These are phyloP conservation scores for Bovichtus variegatus DNA, from an alignment of 2,797 vertebrate species.

Conservation along the genomic window DNA sequence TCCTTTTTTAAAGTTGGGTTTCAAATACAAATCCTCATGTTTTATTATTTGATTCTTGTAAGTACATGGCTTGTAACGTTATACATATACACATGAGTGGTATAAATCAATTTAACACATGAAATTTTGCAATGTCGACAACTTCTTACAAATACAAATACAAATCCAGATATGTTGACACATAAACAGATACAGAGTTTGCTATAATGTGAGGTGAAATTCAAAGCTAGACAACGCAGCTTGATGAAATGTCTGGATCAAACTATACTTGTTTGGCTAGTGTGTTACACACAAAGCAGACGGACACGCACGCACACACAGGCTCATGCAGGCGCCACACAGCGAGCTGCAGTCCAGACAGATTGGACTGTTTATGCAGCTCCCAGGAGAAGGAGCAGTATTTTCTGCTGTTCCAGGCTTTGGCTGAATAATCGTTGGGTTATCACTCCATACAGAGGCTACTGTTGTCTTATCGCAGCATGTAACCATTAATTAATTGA, in stretches of 20 bases:
- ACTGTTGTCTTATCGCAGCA: slow-evolving; percentile 70
- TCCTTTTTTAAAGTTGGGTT: neutral
- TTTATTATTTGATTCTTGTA: no score
- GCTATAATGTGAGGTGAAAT: neutral
- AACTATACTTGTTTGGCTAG: slow-evolving; percentile 19
- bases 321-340: slow-evolving; percentile 17
- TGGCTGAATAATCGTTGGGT: slow-evolving; percentile 51
- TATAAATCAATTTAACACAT: neutral
- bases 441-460: slow-evolving; percentile 54
- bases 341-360: slow-evolving; percentile 40
- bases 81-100: no score
- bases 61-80: neutral
- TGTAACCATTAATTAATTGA: slow-evolving; percentile 83
- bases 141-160: neutral
- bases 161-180: neutral
- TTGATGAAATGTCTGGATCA: slow-evolving; percentile 16
- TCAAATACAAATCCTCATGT: neutral
- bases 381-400: slow-evolving; percentile 47
- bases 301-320: neutral
- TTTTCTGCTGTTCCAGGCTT: slow-evolving; percentile 45
- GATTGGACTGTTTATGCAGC: slow-evolving; percentile 46
- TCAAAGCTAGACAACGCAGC: neutral
- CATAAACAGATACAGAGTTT: neutral
- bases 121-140: neutral
- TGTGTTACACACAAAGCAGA: slow-evolving; percentile 9